phyloP scores from a whole-genome alignment of 2,113 vertebrate genomes.

The Gymnarchus niloticus region DNA sequence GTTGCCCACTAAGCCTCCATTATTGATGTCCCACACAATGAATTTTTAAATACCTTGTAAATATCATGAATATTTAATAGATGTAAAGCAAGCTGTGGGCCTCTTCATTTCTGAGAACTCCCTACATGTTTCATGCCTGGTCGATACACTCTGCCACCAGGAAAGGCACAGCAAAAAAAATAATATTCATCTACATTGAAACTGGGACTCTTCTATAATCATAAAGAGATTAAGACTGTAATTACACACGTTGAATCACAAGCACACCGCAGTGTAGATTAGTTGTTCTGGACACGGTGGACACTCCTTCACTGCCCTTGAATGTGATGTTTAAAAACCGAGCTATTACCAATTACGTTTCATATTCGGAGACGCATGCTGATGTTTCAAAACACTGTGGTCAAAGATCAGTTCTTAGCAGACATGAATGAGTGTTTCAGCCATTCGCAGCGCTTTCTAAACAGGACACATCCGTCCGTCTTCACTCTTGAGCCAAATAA shows the following conservation, averaged over 20 bases:
- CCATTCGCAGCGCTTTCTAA: no score
- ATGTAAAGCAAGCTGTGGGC: background rate
- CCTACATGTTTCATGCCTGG: background rate
- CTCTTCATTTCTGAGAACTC: background rate
- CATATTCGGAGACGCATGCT: background rate
- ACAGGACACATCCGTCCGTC: no score
- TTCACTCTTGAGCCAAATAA: no score
- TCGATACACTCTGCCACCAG: background rate
- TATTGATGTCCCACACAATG: background rate
- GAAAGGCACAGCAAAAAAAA: background rate
- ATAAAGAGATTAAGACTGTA: background rate
- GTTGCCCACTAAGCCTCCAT: background rate
- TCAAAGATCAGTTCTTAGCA: background rate
- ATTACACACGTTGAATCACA: background rate
- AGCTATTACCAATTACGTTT: background rate
- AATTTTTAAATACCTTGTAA: background rate
- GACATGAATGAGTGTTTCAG: no score
- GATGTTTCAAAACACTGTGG: background rate
- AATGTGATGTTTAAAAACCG: background rate
- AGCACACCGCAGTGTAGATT: background rate
- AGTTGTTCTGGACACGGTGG: background rate
- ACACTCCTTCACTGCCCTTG: background rate
- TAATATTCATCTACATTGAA: background rate
- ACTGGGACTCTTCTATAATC: background rate
- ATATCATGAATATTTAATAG: background rate